A percentile compares a stretch with the other conserved stretches of the same genome.
phyloP scores from a whole-genome alignment of 2,113 vertebrate species.

The Eira barbara region DNA sequence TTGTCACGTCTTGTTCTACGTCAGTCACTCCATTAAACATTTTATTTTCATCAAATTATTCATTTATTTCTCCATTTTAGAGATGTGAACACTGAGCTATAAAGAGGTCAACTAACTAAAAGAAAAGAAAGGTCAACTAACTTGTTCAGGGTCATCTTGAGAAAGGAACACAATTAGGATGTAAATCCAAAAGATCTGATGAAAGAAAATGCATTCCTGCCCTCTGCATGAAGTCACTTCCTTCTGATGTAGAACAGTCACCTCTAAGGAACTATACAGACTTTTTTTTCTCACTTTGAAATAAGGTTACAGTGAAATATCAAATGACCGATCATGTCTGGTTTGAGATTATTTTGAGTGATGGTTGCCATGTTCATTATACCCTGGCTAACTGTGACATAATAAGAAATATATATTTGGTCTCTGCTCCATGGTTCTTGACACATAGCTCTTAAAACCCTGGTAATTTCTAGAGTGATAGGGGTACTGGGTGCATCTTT shows the following conservation, averaged over 20 bases:
- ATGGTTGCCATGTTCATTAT: background rate
- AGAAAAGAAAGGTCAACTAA: background rate
- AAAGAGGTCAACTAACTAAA: background rate
- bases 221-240: background rate
- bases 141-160: background rate
- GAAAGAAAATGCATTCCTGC: background rate
- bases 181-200: background rate
- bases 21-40: background rate
- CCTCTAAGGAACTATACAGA: background rate
- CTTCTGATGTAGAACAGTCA: background rate
- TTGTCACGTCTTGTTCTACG: background rate
- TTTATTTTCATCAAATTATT: background rate
- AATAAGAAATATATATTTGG: background rate
- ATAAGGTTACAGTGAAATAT: background rate
- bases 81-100: background rate
- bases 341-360: background rate
- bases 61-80: conserved; percentile 13
- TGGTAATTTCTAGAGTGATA: background rate
- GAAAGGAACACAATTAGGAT: background rate
- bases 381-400: background rate
- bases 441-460: background rate
- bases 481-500: background rate
- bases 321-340: background rate
- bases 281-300: background rate
- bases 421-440: background rate